A percentile compares a stretch with the other conserved stretches of the same genome.
These are phyloP conservation scores for Schizopygopsis pylzovi DNA, from an alignment of 2,797 vertebrate genomes.

Conservation along the genomic window DNA sequence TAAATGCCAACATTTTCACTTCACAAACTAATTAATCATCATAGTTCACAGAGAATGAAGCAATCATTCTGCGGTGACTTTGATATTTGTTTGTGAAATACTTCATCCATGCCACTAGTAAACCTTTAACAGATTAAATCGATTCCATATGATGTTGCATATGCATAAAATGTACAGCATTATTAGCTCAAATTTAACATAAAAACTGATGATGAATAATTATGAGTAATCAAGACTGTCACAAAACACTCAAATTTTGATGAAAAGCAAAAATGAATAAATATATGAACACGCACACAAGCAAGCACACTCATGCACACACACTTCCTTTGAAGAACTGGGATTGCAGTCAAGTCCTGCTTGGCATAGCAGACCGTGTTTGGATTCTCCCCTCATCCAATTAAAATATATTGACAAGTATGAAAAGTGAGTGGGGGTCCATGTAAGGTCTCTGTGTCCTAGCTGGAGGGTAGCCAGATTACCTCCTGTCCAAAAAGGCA, in stretches of 20 bases:
- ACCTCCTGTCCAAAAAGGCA: slow-evolving; percentile 39
- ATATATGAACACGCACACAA: slow-evolving; percentile 34
- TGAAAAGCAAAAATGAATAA: slow-evolving; percentile 62
- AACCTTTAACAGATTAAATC: background rate
- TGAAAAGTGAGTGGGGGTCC: slow-evolving; percentile 57
- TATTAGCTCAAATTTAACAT: background rate
- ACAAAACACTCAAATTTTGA: slow-evolving; percentile 70
- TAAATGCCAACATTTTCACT: background rate
- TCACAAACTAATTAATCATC: background rate
- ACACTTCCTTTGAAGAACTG: slow-evolving; percentile 67
- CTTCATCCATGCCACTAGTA: no score
- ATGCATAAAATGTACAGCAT: background rate
- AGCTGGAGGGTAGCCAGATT: slow-evolving; percentile 61
- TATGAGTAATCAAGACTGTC: slow-evolving; percentile 73
- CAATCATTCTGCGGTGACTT: background rate
- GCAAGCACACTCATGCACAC: background rate
- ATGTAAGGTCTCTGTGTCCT: slow-evolving; percentile 53
- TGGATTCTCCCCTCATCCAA: slow-evolving; percentile 64
- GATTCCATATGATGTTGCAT: slow-evolving; percentile 5
- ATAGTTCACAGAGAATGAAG: background rate
- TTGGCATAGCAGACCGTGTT: slow-evolving; percentile 53
- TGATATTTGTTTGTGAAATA: background rate
- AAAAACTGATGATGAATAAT: slow-evolving; percentile 58
- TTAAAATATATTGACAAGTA: slow-evolving; percentile 61
- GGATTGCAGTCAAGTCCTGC: slow-evolving; percentile 66